A percentile compares a stretch with the other conserved stretches of the same genome.
phyloP scores from a whole-genome alignment of 2,888 invertebrate genomes.

The Nezara viridula region DNA sequence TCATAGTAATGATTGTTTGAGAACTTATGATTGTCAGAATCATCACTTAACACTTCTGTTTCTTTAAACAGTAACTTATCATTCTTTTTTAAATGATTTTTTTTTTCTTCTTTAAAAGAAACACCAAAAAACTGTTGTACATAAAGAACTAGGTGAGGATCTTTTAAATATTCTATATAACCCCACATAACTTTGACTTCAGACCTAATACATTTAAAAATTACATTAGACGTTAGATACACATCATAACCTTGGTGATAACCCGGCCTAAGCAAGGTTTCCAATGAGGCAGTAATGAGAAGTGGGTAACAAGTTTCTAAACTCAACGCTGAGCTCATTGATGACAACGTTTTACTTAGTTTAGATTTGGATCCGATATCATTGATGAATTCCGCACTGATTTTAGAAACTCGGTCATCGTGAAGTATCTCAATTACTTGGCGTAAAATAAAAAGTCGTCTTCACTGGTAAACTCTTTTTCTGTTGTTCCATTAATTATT shows the following conservation, averaged over 20 bases:
- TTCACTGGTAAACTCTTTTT: no score
- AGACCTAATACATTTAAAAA: neutral
- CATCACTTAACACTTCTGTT: conserved; percentile 53
- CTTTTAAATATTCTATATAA: conserved; percentile 76
- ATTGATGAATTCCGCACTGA: no score
- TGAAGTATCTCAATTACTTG: no score
- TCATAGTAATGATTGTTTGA: conserved; percentile 67
- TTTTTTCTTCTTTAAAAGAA: conserved; percentile 67
- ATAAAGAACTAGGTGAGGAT: conserved; percentile 81
- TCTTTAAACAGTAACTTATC: conserved; percentile 59
- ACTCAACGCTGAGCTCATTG: no score
- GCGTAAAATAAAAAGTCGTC: no score
- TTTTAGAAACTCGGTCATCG: no score
- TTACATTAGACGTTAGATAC: neutral
- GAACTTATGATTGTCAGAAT: conserved; percentile 68
- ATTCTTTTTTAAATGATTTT: conserved; percentile 63
- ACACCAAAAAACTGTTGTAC: conserved; percentile 87
- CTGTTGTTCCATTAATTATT: no score
- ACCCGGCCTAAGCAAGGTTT: neutral
- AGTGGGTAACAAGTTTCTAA: no score
- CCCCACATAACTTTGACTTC: conserved; percentile 21
- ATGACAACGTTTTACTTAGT: no score
- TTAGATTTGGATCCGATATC: no score
- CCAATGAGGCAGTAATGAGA: neutral
- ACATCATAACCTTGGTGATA: conserved; percentile 3